Percentiles rank a stretch among this genome's conserved stretches.
Evolutionary conservation across 2,888 invertebrate species (phyloP).

Genomic region (Idaea aversata): DNA sequence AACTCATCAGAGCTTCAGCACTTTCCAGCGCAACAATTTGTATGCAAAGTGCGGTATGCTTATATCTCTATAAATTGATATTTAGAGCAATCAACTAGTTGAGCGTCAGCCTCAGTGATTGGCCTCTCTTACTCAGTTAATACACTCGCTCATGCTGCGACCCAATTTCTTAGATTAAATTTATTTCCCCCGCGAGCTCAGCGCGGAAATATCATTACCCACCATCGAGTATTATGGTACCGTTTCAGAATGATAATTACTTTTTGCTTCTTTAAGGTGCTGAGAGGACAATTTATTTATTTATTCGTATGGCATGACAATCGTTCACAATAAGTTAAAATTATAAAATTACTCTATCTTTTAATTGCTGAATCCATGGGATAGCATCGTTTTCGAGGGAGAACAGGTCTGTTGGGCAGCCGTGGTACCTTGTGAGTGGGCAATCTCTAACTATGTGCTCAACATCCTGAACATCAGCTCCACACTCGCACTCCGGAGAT

Average conservation of each 20-base stretch:
- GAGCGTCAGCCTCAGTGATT: conserved; percentile 37
- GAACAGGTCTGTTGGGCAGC: no score
- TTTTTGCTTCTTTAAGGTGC: conserved; percentile 29
- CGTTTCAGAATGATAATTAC: conserved; percentile 27
- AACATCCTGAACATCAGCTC: no score
- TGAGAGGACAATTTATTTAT: no score
- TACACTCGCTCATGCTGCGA: conserved; percentile 47
- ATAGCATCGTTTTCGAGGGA: no score
- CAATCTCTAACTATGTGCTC: no score
- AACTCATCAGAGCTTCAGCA: conserved; percentile 1
- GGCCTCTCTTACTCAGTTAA: conserved; percentile 40
- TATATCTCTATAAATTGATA: neutral
- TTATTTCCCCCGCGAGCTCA: conserved; percentile 47
- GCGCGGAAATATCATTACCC: conserved; percentile 42
- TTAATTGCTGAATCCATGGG: no score
- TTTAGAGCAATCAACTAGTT: neutral
- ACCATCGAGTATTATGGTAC: conserved; percentile 32
- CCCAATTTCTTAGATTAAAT: conserved; percentile 68
- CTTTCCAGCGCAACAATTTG: neutral
- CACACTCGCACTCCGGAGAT: no score
- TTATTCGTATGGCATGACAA: no score
- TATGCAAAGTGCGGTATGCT: neutral
- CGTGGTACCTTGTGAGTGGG: no score
- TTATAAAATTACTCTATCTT: no score
- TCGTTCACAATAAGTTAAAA: no score